Percentiles rank a stretch among this genome's conserved stretches.
phyloP scores from a whole-genome alignment of 1,140 invertebrate species.

The Onthophagus taurus region DNA sequence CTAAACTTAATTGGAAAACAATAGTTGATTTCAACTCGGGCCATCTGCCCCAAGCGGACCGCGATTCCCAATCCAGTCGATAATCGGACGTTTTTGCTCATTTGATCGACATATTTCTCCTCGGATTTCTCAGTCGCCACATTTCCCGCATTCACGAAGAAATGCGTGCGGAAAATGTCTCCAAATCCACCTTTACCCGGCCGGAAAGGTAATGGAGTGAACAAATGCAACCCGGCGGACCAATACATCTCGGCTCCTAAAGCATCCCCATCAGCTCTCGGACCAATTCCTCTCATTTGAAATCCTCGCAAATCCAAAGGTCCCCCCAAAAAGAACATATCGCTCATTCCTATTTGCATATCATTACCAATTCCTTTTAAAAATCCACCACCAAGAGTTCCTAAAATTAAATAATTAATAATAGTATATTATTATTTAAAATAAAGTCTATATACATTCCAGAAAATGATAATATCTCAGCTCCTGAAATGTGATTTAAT shows the following conservation, averaged over 20 bases:
- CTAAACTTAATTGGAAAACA: conserved; percentile 53
- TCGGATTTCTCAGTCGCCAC: conserved; percentile 47
- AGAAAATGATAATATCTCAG: too few relatives aligned
- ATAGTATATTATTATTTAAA: not conserved
- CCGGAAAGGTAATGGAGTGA: conserved; percentile 75
- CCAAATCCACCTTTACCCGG: conserved; percentile 64
- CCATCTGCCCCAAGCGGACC: conserved; percentile 63
- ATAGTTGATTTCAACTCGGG: conserved; percentile 81
- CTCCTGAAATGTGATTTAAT: too few relatives aligned
- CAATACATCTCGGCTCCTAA: conserved; percentile 61
- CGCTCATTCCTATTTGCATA: conserved; percentile 54
- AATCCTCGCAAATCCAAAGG: conserved; percentile 78
- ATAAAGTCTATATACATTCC: too few relatives aligned
- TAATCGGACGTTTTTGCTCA: conserved; percentile 46
- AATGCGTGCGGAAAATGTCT: conserved; percentile 70
- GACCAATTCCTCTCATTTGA: conserved; percentile 69
- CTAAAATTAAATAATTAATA: conserved; percentile 32
- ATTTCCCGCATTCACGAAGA: conserved; percentile 79
- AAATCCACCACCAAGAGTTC: conserved; percentile 58
- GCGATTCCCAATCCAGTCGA: conserved; percentile 67
- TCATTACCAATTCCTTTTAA: conserved; percentile 54
- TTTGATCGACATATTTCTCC: conserved; percentile 24
- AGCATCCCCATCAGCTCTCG: conserved; percentile 60
- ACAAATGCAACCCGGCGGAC: conserved; percentile 70
- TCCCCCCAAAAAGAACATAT: conserved; percentile 81